Evolutionary conservation across 2,113 vertebrate species (phyloP).

Genomic region (Petroica traversi): DNA sequence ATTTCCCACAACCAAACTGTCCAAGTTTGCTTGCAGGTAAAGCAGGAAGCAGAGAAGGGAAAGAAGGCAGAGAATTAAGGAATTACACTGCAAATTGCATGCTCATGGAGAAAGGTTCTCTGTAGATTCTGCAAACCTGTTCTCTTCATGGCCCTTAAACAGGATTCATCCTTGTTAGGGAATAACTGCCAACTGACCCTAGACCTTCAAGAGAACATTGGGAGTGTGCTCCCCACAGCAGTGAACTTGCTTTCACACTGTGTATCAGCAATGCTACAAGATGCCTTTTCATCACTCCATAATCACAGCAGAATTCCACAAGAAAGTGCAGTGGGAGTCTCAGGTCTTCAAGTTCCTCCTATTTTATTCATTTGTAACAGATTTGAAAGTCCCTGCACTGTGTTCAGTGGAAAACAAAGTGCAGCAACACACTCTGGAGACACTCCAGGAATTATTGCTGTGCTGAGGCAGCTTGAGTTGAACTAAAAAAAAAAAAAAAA

Average conservation of each 20-base stretch:
- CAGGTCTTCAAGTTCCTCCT: neutral
- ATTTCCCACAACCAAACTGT: neutral
- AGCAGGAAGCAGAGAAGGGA: neutral
- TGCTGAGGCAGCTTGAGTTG: neutral
- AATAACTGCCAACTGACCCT: neutral
- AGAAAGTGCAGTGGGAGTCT: neutral
- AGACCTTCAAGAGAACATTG: neutral
- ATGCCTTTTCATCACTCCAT: neutral
- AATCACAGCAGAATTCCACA: neutral
- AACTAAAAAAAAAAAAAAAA: neutral
- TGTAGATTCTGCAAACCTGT: neutral
- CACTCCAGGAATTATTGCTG: neutral
- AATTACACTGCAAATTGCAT: neutral
- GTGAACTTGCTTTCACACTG: neutral
- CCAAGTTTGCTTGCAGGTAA: neutral
- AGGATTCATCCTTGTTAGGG: neutral
- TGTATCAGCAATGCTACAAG: rapidly evolving
- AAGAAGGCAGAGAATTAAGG: neutral
- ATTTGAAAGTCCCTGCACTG: neutral
- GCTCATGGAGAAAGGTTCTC: neutral
- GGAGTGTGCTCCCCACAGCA: neutral
- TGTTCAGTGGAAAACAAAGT: neutral
- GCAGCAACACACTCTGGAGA: neutral
- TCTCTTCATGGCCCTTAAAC: neutral
- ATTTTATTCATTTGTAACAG: neutral